These are phyloP conservation scores for Labeo calbasu DNA, from an alignment of 2,797 vertebrate species.

Conservation along the genomic window DNA sequence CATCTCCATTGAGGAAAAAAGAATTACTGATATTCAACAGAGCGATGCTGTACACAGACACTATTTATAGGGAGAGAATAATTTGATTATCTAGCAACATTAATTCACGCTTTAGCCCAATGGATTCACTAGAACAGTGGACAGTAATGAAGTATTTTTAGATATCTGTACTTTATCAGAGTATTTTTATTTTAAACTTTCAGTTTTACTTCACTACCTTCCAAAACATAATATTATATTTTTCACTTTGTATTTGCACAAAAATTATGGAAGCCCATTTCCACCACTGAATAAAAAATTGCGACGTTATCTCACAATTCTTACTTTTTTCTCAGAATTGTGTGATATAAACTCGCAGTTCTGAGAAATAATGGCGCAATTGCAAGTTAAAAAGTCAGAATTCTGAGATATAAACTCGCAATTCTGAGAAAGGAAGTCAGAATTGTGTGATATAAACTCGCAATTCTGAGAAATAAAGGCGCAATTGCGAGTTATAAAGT, in stretches of 20 bases:
- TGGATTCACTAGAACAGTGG: not conserved
- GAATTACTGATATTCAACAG: not conserved
- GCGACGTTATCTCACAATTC: too few relatives aligned
- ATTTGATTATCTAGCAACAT: not conserved
- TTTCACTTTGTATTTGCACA: not conserved
- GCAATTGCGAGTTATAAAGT: too few relatives aligned
- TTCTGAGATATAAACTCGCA: too few relatives aligned
- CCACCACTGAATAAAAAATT: too few relatives aligned
- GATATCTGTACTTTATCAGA: not conserved
- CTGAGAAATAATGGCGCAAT: too few relatives aligned
- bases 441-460: too few relatives aligned
- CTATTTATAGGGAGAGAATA: not conserved
- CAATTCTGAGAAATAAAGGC: too few relatives aligned
- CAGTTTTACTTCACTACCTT: not conserved
- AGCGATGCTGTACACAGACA: not conserved
- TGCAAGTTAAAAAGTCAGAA: too few relatives aligned
- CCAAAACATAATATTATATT: not conserved
- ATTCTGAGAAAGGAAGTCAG: too few relatives aligned
- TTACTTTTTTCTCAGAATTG: too few relatives aligned
- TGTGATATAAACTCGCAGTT: too few relatives aligned
- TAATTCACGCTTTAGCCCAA: not conserved
- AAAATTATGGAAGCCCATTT: too few relatives aligned
- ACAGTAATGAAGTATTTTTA: not conserved
- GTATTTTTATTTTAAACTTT: not conserved
- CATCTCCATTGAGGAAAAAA: conserved; percentile 11